Evolutionary conservation across 92 coral and sea anemone genomes (phyloP).

Genomic region (Diadumene lineata): DNA sequence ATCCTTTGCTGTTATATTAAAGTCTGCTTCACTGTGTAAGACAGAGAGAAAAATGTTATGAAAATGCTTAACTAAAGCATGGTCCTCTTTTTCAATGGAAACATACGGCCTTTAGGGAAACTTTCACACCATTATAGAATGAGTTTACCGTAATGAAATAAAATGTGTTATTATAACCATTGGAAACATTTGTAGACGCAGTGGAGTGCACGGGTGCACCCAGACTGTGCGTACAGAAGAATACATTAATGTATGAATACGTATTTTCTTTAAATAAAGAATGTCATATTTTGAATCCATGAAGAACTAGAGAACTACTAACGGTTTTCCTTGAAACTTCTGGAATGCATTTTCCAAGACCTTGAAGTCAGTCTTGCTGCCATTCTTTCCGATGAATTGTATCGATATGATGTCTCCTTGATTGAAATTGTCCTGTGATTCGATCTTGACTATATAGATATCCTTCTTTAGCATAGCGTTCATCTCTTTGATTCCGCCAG

Average conservation of each 20-base stretch:
- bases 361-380: conserved; percentile 7
- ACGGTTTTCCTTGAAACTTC: conserved; percentile 10
- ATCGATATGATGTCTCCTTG: not conserved
- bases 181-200: no score
- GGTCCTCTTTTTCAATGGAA: not conserved
- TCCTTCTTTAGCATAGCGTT: not conserved
- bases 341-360: not conserved
- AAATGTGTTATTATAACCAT: no score
- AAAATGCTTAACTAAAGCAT: not conserved
- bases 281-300: no score
- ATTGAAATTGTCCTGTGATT: conserved; percentile 5
- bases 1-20: not conserved
- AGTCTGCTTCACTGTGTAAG: not conserved
- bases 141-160: no score
- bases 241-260: no score
- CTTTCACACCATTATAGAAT: no score
- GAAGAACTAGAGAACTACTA: not conserved
- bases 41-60: no score
- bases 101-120: no score
- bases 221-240: no score
- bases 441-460: not conserved
- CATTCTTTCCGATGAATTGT: not conserved
- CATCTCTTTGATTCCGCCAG: not conserved
- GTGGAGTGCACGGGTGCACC: no score
- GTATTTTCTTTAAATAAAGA: no score